These are phyloP conservation scores for Meleagris gallopavo DNA, from an alignment of 2,113 vertebrate genomes.

Conservation along the genomic window DNA sequence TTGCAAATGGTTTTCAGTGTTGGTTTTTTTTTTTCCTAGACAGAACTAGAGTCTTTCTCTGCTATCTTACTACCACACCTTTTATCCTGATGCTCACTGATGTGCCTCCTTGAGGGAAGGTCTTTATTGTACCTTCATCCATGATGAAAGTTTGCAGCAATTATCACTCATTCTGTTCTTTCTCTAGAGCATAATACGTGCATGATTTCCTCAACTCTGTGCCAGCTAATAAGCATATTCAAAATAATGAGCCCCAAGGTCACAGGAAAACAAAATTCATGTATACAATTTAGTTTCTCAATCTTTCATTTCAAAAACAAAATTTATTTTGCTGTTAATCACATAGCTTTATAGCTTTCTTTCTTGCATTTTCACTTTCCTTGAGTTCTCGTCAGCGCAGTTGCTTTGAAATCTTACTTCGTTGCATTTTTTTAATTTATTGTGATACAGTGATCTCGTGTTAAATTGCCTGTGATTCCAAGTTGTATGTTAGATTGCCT, in stretches of 20 bases:
- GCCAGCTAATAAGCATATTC: not conserved
- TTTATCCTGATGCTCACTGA: conserved; percentile 10
- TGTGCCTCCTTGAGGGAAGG: conserved; percentile 10
- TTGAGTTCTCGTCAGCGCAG: not conserved
- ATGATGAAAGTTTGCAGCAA: conserved; percentile 21
- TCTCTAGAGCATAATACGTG: not conserved
- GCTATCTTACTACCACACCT: not conserved
- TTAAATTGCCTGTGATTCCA: not conserved
- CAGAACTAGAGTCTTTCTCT: not conserved
- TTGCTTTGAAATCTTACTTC: not conserved
- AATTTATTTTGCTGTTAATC: not conserved
- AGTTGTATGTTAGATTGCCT: not conserved
- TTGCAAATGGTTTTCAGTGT: not conserved
- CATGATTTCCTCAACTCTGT: not conserved
- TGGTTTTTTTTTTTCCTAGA: not conserved
- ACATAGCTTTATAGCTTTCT: not conserved
- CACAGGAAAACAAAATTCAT: not conserved
- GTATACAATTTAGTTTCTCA: not conserved
- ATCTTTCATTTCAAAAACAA: not conserved
- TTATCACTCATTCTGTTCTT: conserved; percentile 12
- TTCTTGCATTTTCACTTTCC: not conserved
- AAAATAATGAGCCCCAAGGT: not conserved
- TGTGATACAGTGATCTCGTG: not conserved
- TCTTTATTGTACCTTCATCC: conserved; percentile 29
- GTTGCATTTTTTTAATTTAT: not conserved